These are phyloP conservation scores for Acrobeloides nanus DNA, from an alignment of 2,888 invertebrate species.

Conservation along the genomic window DNA sequence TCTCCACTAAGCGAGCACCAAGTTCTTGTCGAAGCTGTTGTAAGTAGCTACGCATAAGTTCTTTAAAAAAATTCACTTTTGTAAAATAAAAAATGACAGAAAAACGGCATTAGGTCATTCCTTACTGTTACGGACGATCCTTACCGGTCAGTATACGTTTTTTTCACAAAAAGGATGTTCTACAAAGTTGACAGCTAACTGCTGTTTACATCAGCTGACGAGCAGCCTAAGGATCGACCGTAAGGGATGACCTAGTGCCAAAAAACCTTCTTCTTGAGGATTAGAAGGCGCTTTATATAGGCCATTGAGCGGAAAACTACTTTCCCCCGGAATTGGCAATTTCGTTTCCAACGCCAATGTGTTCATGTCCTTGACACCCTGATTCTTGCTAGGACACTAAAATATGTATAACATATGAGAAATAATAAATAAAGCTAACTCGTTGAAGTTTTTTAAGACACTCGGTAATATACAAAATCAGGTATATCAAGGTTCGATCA, in stretches of 20 bases:
- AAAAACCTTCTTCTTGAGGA: conserved; percentile 74
- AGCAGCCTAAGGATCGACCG: too few species aligned
- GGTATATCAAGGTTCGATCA: conserved; percentile 89
- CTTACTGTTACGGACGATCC: too few species aligned
- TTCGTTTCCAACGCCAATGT: conserved; percentile 72
- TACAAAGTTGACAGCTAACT: too few species aligned
- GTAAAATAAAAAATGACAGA: conserved; percentile 19
- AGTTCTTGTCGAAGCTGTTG: conserved; percentile 91
- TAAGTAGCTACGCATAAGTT: conserved; percentile 82
- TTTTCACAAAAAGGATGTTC: too few species aligned
- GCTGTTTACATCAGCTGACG: too few species aligned
- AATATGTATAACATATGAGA: conserved; percentile 1
- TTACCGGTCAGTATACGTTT: too few species aligned
- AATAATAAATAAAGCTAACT: too few species aligned
- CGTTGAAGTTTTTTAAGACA: conserved; percentile 87
- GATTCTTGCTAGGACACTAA: conserved; percentile 71
- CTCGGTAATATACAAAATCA: conserved; percentile 92
- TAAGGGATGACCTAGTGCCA: too few species aligned
- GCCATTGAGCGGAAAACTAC: conserved; percentile 85
- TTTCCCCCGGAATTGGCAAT: conserved; percentile 91
- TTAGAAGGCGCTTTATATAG: conserved; percentile 80
- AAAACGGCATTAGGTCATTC: too few species aligned
- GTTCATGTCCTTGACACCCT: conserved; percentile 87
- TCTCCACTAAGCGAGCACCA: conserved; percentile 79
- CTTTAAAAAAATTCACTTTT: conserved; percentile 57